Base-by-base conservation (phyloP, 2,797 vertebrate species). In the Heteromormyrus szaboi region DNA sequence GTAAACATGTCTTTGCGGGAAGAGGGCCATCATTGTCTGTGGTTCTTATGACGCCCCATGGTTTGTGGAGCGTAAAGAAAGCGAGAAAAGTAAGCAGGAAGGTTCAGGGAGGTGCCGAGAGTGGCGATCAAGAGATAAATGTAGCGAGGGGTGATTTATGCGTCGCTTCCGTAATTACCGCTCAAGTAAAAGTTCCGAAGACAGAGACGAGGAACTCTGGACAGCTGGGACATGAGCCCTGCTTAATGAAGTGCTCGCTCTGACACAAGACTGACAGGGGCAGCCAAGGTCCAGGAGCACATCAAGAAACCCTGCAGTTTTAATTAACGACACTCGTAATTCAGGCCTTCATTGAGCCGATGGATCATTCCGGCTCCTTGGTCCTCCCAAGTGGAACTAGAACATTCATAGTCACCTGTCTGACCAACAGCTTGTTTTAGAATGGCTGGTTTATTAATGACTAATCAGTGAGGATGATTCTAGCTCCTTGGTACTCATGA, bases 51-150 rank as follows among this genome's bases (percentile, higher is more conserved):
- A 68, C 3, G 44, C 65, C 88, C 72, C 14, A 1, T 8, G 72
- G 6, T 44, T 19, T n/a, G 72, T 44, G 17, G 14, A 89, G 48
- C 53, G 89, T 91, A 93, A 92, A 91, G 90, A 91, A 91, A 93
- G 90, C 89, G 91, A 92, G 92, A 86, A 90, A 91, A 93, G 93
- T 91, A 94, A 95, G 93, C 94, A 95, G 93, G 94, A 91, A 25
- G 81, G 44, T 48, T 84, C 22, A 84, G 89, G 88, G 90, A 91
- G 93, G 93, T 91, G 91, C 92, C 91, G 89, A 88, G 90, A 91
- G 65, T 17, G 91, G 91, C 90, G 90, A 89, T 41, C 76, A 50
- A 11, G 85, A 56, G 51, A 53, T 86, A 54, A 53, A 86, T 14
- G 76, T 53, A 88, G 53, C 89, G 79, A 85, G 83, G 37, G 53